These are phyloP conservation scores for Cheilosia pagana DNA, from an alignment of 2,888 invertebrate species.

Conservation along the genomic window DNA sequence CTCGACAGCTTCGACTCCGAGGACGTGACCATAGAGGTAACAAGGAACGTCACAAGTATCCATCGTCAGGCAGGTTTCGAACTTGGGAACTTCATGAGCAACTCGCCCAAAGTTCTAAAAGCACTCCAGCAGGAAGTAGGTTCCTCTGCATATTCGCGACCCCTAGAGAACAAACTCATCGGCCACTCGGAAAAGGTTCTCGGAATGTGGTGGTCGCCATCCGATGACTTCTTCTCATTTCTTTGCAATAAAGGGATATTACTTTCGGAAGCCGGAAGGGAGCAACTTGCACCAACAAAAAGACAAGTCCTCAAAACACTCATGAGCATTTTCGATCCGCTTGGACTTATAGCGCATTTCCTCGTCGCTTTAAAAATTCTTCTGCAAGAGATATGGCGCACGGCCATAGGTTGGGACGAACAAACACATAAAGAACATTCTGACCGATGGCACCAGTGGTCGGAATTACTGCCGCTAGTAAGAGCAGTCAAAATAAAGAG, in stretches of 20 bases:
- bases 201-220: conserved; percentile 44
- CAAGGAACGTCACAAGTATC: conserved; percentile 3
- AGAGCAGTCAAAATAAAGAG: conserved; percentile 1
- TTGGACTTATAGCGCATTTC: conserved; percentile 30
- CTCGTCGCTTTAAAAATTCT: conserved; percentile 12
- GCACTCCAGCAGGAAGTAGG: not conserved
- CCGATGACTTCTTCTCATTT: conserved; percentile 22
- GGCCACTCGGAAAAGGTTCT: conserved; percentile 29
- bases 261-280: conserved; percentile 5
- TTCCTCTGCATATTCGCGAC: not conserved
- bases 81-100: conserved; percentile 28
- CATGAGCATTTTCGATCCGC: conserved; percentile 50
- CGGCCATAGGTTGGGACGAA: conserved; percentile 6
- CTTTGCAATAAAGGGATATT: conserved; percentile 1
- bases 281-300: conserved; percentile 31
- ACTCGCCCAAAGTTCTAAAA: conserved; percentile 4
- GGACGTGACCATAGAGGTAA: conserved; percentile 1
- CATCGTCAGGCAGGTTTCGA: conserved; percentile 41
- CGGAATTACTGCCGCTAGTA: not conserved
- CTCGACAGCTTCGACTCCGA: conserved; percentile 34
- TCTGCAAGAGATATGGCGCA: conserved; percentile 10
- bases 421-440: conserved; percentile 8
- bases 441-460: conserved; percentile 13
- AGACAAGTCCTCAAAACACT: conserved; percentile 38
- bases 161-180: conserved; percentile 6